A percentile compares a stretch with the other conserved stretches of the same genome.
These are phyloP conservation scores for Amazona guildingii DNA, from an alignment of 2,113 vertebrate species.

Conservation along the genomic window DNA sequence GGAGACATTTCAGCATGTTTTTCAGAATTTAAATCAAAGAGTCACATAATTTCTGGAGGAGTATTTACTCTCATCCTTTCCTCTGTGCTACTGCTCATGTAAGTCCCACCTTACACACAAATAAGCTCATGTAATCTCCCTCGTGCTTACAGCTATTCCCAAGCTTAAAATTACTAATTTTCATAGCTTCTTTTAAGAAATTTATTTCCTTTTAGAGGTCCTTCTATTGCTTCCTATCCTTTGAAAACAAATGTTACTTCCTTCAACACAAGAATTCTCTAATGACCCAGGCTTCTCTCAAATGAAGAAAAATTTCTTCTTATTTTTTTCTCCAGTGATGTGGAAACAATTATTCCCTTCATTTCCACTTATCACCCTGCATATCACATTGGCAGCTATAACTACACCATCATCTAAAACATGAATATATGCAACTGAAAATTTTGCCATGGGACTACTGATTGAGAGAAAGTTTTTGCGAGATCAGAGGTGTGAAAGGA, in stretches of 20 bases:
- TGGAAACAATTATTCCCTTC: not conserved
- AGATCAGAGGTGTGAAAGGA: fast-evolving
- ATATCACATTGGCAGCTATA: not conserved
- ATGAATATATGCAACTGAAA: not conserved
- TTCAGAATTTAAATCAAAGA: not conserved
- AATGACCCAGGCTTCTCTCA: not conserved
- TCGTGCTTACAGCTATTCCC: not conserved
- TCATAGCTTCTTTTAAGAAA: not conserved
- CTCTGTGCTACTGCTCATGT: not conserved
- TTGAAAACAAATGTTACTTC: not conserved
- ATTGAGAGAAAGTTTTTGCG: not conserved
- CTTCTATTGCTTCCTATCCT: not conserved
- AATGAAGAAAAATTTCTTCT: not conserved
- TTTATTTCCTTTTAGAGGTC: not conserved
- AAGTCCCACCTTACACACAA: not conserved
- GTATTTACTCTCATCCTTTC: not conserved
- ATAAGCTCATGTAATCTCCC: not conserved
- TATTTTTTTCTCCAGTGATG: not conserved
- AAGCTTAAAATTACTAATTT: not conserved
- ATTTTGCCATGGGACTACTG: not conserved
- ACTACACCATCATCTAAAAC: not conserved
- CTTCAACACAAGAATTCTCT: not conserved
- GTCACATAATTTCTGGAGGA: not conserved
- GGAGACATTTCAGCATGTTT: not conserved
- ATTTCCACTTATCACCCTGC: not conserved